phyloP scores from a whole-genome alignment of 2,888 invertebrate species.

The Cryptocephalus moraei region DNA sequence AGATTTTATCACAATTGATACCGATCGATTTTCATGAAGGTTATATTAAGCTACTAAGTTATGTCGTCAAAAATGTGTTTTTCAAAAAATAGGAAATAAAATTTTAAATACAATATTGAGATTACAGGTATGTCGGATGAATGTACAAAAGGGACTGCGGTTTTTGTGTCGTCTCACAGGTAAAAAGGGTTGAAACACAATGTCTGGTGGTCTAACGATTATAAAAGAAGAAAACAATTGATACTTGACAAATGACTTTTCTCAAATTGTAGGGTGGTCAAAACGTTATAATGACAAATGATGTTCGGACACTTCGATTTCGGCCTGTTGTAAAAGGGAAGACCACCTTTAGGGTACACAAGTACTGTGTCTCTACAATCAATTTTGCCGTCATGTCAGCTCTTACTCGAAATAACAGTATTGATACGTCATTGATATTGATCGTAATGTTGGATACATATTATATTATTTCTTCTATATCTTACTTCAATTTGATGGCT shows the following conservation, averaged over 20 bases:
- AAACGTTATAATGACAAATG: conserved; percentile 37
- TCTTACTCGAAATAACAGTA: neutral
- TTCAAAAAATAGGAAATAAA: no score
- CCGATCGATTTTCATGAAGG: no score
- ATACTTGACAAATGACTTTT: conserved; percentile 38
- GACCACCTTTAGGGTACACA: conserved; percentile 34
- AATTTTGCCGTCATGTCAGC: conserved; percentile 25
- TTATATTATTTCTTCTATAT: neutral
- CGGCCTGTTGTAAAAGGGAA: conserved; percentile 27
- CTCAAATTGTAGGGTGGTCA: conserved; percentile 36
- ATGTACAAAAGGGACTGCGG: no score
- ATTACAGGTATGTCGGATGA: no score
- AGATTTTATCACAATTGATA: no score
- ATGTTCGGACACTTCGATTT: conserved; percentile 34
- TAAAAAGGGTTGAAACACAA: neutral
- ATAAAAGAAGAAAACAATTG: conserved; percentile 31
- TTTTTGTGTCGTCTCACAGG: no score
- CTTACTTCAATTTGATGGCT: neutral
- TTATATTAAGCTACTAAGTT: no score
- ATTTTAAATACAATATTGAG: no score
- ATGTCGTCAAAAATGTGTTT: no score
- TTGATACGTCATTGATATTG: neutral
- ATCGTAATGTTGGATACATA: neutral
- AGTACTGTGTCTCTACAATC: conserved; percentile 23
- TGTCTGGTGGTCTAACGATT: conserved; percentile 14